Evolutionary conservation across 2,888 invertebrate genomes (phyloP), one percentile per base, ranked within the genome.

Genomic region (Poecilobothrus nobilitatus): DNA sequence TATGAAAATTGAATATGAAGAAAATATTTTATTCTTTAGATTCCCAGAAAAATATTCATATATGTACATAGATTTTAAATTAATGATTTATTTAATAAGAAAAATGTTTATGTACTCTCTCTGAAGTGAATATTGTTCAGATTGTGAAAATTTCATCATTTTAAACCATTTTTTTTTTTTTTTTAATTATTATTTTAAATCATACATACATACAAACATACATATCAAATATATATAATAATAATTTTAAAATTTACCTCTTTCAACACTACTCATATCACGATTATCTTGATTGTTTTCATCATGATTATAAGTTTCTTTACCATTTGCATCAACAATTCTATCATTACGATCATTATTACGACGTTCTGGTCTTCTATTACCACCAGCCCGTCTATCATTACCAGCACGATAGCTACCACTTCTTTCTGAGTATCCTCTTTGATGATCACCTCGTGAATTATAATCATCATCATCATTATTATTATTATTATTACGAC

Each of bases 201-300:
- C n/a, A n/a, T n/a, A n/a, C n/a, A n/a, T n/a, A n/a, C n/a, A n/a
- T n/a, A n/a, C n/a, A n/a, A n/a, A n/a, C n/a, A n/a, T n/a, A n/a
- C n/a, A n/a, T n/a, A n/a, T n/a, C n/a, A n/a, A n/a, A n/a, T n/a
- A n/a, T n/a, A n/a, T n/a, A n/a, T n/a, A n/a, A n/a, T n/a, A n/a
- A 37, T 10, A 37, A 5, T 37, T 10, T 10, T 37, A 37, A 53
- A 15, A 72, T 71, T 74, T 74, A 80, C 81, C 81, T 75, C 81
- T 77, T 74, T 81, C 81, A 71, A 81, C 78, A 70, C 81, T 81
- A 74, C 81, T 81, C 73, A 80, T 74, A 75, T 81, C 81, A 66
- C 80, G 80, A 74, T 77, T 74, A 73, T 81, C 81, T 62, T 77
- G 77, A 73, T 77, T 76, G 72, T 67, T 41, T 69, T 79, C 80